These are phyloP conservation scores for Charaxes varanes DNA, from an alignment of 1,140 invertebrate genomes.

Conservation along the genomic window DNA sequence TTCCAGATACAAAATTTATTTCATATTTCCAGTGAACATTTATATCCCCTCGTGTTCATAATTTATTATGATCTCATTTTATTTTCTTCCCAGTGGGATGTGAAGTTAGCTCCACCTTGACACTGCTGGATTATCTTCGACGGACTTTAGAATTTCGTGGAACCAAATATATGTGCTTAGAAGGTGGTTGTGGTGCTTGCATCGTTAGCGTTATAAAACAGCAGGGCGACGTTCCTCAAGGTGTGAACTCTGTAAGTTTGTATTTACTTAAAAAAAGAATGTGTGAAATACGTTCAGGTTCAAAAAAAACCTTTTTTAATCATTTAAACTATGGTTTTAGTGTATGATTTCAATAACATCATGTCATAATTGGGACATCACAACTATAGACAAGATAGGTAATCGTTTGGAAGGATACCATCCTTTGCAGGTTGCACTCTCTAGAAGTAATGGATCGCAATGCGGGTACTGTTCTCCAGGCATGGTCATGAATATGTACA, in stretches of 20 bases:
- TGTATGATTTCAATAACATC: slow-evolving; percentile 81
- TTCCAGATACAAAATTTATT: no score
- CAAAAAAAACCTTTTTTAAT: no score
- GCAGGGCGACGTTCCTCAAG: not conserved
- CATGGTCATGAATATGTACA: slow-evolving; percentile 91
- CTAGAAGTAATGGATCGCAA: slow-evolving; percentile 84
- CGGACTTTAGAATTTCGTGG: slow-evolving; percentile 73
- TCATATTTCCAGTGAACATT: no score
- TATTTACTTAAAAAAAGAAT: no score
- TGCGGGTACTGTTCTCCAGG: slow-evolving; percentile 89
- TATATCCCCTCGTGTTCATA: no score
- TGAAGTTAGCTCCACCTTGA: slow-evolving; percentile 59
- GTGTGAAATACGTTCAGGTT: no score
- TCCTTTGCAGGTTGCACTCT: slow-evolving; percentile 79
- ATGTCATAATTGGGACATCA: slow-evolving; percentile 83
- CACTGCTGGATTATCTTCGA: slow-evolving; percentile 44
- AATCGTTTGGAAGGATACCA: slow-evolving; percentile 82
- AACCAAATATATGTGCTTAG: slow-evolving; percentile 85
- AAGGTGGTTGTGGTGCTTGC: slow-evolving; percentile 88
- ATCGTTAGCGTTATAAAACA: slow-evolving; percentile 14
- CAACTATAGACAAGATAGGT: slow-evolving; percentile 86
- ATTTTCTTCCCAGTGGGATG: slow-evolving; percentile 45
- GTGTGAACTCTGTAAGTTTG: slow-evolving; percentile 26
- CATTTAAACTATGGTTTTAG: slow-evolving; percentile 57
- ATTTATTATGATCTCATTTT: no score